Conservation (phyloP, 2,113 vertebrate genomes). For the Strix aluco region DNA sequence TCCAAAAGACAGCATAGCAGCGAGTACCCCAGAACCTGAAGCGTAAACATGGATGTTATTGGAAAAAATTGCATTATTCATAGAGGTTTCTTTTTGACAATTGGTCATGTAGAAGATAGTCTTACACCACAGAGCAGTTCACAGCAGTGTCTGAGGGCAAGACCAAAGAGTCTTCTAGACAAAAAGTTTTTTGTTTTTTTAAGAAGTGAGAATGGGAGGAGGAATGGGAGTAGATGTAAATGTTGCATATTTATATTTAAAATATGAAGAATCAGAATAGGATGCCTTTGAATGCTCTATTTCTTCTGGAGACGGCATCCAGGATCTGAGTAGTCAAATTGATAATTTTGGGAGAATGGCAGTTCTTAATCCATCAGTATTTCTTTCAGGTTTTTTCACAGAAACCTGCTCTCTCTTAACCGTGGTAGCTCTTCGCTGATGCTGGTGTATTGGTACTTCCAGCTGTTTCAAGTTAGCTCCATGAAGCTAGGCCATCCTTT, state of each 20-base stretch:
- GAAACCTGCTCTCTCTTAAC: background rate
- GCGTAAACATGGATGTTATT: background rate
- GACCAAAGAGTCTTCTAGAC: background rate
- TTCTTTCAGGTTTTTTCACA: background rate
- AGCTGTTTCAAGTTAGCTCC: background rate
- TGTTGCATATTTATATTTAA: background rate
- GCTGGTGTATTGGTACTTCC: fast-evolving
- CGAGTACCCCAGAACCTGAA: background rate
- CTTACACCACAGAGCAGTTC: background rate
- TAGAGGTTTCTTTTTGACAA: background rate
- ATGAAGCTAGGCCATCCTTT: background rate
- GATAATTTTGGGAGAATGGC: no score
- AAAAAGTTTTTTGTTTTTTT: background rate
- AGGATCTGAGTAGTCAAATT: background rate
- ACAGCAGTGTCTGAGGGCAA: background rate
- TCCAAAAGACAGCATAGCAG: background rate
- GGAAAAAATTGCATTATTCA: background rate
- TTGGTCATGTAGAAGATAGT: background rate
- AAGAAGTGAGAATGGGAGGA: background rate
- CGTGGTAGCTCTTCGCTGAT: background rate
- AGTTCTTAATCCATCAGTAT: background rate
- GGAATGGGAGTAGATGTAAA: background rate
- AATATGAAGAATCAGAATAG: background rate
- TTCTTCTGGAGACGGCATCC: background rate
- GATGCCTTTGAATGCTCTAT: background rate